A percentile compares a stretch with the other conserved stretches of the same genome.
Evolutionary conservation across 2,113 vertebrate species (phyloP).

Genomic region (Actenoides hombroni): DNA sequence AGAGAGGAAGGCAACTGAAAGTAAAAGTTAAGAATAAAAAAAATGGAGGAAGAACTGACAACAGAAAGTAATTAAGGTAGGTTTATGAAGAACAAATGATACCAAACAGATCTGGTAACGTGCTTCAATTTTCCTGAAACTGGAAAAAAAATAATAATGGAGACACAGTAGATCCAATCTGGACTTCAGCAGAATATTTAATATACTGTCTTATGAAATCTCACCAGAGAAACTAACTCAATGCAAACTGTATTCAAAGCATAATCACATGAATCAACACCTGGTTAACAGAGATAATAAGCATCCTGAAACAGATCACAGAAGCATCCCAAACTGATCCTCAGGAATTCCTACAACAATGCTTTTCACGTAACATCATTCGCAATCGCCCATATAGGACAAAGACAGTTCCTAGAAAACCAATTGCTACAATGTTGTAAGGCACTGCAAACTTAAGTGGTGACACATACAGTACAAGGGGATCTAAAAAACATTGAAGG

Average conservation of each 20-base stretch:
- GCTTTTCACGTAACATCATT: background rate
- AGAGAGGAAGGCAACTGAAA: background rate
- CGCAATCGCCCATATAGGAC: background rate
- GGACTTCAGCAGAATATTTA: conserved; percentile 18
- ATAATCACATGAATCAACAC: background rate
- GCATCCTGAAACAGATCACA: background rate
- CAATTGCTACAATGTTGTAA: background rate
- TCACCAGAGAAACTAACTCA: background rate
- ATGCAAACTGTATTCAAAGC: background rate
- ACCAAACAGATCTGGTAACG: conserved; percentile 10
- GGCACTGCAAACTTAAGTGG: background rate
- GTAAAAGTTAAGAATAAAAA: background rate
- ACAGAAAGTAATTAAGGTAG: background rate
- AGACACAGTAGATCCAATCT: conserved; percentile 13
- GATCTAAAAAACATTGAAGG: background rate
- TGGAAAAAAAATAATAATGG: background rate
- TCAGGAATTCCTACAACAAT: background rate
- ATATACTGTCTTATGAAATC: conserved; percentile 34
- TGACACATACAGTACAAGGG: background rate
- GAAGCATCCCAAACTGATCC: background rate
- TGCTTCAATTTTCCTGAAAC: conserved; percentile 12
- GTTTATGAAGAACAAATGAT: conserved; percentile 19
- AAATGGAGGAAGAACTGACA: background rate
- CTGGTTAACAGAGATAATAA: background rate
- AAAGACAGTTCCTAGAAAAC: background rate